Conservation (phyloP, 2,113 vertebrate species). For the Triplophysa tibetana region DNA sequence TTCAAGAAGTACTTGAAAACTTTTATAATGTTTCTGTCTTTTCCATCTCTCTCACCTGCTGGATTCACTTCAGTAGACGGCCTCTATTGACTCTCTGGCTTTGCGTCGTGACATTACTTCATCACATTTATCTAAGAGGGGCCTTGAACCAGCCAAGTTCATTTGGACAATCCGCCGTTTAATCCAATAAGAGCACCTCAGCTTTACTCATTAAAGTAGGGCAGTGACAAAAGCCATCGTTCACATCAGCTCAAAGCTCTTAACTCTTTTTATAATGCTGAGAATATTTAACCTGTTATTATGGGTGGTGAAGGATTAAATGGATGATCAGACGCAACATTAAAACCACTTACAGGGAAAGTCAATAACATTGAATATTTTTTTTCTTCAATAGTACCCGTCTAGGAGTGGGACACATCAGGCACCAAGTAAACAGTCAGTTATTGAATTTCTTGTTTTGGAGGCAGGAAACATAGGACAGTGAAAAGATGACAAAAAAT, state of each 20-base stretch:
- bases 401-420: too few relatives aligned
- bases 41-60: neutral
- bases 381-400: too few relatives aligned
- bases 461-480: too few relatives aligned
- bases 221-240: neutral
- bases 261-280: neutral
- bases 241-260: neutral
- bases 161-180: constrained; percentile 21
- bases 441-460: too few relatives aligned
- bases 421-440: too few relatives aligned
- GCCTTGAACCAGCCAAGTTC: constrained; percentile 27
- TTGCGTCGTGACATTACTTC: constrained; percentile 12
- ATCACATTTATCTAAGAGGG: constrained; percentile 10
- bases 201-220: constrained; percentile 15
- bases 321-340: neutral
- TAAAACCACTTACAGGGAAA: too few relatives aligned
- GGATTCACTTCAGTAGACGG: constrained; percentile 9
- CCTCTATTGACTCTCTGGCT: constrained; percentile 20
- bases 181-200: constrained; percentile 29
- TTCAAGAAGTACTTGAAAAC: neutral
- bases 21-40: neutral
- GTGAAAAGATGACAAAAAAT: too few relatives aligned
- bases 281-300: neutral
- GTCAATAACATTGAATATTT: too few relatives aligned
- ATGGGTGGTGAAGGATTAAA: neutral